phyloP scores from a whole-genome alignment of 2,888 invertebrate genomes.

The Labia minor region DNA sequence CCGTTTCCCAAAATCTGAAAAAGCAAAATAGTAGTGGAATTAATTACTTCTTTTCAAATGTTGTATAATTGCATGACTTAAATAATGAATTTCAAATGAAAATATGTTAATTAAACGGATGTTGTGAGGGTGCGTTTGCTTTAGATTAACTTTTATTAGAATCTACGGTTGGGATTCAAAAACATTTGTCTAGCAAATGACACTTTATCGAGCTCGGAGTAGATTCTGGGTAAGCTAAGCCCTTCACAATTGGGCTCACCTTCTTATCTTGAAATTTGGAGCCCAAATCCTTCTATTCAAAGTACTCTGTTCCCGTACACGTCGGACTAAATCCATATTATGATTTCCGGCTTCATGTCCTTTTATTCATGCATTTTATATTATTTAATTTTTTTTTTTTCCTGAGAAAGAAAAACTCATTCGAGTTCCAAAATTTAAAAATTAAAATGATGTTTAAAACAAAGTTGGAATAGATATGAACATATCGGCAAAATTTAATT shows the following conservation, averaged over 20 bases:
- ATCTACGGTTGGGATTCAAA: not conserved
- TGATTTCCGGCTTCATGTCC: not conserved
- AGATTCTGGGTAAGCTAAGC: not conserved
- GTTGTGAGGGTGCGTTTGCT: not conserved
- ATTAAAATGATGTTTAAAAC: too few relatives aligned
- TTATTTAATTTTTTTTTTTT: too few relatives aligned
- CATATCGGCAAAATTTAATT: too few relatives aligned
- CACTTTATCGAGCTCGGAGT: not conserved
- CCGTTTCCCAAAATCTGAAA: too few relatives aligned
- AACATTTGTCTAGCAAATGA: conserved; percentile 2
- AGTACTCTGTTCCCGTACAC: not conserved
- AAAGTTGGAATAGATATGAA: too few relatives aligned
- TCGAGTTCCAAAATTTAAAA: too few relatives aligned
- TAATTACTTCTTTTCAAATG: too few relatives aligned
- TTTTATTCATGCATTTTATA: not conserved
- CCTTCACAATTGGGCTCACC: not conserved
- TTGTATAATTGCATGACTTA: too few relatives aligned
- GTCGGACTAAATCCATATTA: not conserved
- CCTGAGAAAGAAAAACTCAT: too few relatives aligned
- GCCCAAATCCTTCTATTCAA: conserved; percentile 1
- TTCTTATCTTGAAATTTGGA: not conserved
- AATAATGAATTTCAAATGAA: too few relatives aligned
- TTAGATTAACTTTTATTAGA: not conserved
- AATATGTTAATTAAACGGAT: too few relatives aligned
- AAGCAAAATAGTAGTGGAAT: too few relatives aligned